These are phyloP conservation scores for Sternarchorhynchus goeldii DNA, from an alignment of 2,797 vertebrate genomes.

Conservation along the genomic window DNA sequence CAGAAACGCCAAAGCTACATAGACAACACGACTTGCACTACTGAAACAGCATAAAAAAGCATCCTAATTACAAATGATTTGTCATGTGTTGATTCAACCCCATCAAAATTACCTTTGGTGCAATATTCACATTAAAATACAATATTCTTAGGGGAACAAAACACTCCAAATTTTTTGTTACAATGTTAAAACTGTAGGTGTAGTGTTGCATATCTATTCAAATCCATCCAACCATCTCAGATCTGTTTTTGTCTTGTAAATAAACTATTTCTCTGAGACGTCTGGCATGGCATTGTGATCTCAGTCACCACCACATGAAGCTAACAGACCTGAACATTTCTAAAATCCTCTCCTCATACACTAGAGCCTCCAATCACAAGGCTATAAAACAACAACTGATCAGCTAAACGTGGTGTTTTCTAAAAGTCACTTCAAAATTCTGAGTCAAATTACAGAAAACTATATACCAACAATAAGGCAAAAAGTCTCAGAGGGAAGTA, in stretches of 20 bases:
- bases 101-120: constrained; percentile 35
- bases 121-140: constrained; percentile 28
- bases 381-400: constrained; percentile 37
- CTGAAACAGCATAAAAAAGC: constrained; percentile 8
- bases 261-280: neutral
- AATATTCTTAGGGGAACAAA: neutral
- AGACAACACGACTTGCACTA: neutral
- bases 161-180: neutral
- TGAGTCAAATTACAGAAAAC: neutral
- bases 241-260: constrained; percentile 3
- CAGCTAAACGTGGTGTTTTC: neutral
- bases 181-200: neutral
- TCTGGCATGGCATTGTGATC: constrained; percentile 17
- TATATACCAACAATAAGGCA: constrained; percentile 15
- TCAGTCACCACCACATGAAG: constrained; percentile 8
- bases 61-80: neutral
- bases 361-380: constrained; percentile 58
- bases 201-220: constrained; percentile 21
- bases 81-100: constrained; percentile 8
- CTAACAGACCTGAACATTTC: neutral
- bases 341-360: neutral
- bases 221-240: neutral
- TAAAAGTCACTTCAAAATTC: neutral
- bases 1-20: neutral
- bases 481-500: neutral